Conservation (phyloP, 1,140 invertebrate genomes). For the Macrobrachium rosenbergii region DNA sequence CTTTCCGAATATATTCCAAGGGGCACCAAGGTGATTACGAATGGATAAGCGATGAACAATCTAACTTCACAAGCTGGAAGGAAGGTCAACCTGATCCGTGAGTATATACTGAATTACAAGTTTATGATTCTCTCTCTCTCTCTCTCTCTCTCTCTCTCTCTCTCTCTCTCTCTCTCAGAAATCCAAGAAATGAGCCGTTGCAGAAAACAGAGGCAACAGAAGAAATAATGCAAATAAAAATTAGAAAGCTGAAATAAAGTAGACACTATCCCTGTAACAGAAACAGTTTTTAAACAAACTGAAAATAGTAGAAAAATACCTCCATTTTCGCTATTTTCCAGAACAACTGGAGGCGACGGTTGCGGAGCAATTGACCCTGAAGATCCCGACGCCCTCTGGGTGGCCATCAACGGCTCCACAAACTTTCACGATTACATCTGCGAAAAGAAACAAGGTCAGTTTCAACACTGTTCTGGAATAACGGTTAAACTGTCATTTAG, state of each 20-base stretch:
- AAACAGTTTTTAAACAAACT: no score
- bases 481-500: background rate
- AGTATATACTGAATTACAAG: background rate
- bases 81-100: background rate
- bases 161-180: slow-evolving; percentile 20
- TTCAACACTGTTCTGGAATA: background rate
- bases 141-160: slow-evolving; percentile 41
- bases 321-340: background rate
- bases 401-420: slow-evolving; percentile 26
- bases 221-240: background rate
- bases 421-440: slow-evolving; percentile 27
- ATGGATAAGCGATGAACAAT: background rate
- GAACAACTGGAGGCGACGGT: background rate
- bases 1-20: background rate
- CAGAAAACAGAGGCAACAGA: background rate
- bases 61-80: background rate
- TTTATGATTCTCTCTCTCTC: slow-evolving; percentile 31
- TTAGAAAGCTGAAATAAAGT: no score
- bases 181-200: background rate
- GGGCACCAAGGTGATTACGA: no score
- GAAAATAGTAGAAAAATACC: no score
- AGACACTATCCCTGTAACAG: no score
- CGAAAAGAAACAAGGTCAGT: slow-evolving; percentile 31
- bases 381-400: slow-evolving; percentile 11
- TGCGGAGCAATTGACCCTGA: slow-evolving; percentile 21